Conservation (phyloP, 2,113 vertebrate species). For the Brienomyrus longianalis region DNA sequence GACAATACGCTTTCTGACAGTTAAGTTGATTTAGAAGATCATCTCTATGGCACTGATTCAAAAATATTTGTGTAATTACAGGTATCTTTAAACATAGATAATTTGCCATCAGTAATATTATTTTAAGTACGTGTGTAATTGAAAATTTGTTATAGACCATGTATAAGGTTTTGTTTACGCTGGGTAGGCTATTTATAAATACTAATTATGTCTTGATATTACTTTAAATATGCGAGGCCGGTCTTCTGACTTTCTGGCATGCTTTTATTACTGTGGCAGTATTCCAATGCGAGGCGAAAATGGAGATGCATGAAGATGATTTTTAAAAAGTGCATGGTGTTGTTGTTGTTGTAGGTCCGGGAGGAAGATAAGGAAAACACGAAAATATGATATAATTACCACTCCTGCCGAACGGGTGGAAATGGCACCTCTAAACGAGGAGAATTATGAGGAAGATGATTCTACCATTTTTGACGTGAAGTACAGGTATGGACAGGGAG, state of each 20-base stretch:
- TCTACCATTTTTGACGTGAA: conserved; percentile 91
- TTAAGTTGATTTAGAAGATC: neutral
- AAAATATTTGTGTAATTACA: neutral
- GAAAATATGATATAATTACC: conserved; percentile 94
- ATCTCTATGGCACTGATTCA: neutral
- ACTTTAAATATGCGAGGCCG: neutral
- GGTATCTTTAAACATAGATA: neutral
- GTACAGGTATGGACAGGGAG: conserved; percentile 78
- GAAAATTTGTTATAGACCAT: neutral
- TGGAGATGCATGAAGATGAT: neutral
- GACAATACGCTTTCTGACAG: neutral
- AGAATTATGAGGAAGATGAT: conserved; percentile 80
- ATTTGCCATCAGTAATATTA: neutral
- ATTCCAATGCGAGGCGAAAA: too few species aligned
- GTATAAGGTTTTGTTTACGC: neutral
- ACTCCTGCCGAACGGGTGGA: conserved; percentile 87
- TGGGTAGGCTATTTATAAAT: neutral
- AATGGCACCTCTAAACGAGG: conserved; percentile 92
- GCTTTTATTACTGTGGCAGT: neutral
- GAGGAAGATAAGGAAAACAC: conserved; percentile 79
- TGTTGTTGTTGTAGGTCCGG: conserved; percentile 65
- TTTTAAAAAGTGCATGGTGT: neutral
- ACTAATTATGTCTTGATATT: neutral
- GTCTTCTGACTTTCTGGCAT: neutral
- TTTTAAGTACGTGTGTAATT: neutral